A percentile compares a stretch with the other conserved stretches of the same genome.
Conservation (phyloP, 1,140 invertebrate species). For the Whitmania pigra region DNA sequence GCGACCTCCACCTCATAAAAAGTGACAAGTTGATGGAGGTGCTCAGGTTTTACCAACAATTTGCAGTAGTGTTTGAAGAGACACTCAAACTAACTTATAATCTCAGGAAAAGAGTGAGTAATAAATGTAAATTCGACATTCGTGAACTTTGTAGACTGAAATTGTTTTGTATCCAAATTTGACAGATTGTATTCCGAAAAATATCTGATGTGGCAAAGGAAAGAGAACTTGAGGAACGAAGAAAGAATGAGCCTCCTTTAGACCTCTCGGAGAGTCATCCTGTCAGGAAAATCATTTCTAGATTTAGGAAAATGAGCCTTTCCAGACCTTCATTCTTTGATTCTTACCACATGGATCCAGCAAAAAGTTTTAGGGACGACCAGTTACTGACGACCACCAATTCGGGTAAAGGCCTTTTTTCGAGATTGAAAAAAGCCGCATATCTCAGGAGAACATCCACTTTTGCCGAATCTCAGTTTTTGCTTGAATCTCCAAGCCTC, state of each 20-base stretch:
- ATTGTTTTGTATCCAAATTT: background rate
- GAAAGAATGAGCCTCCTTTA: conserved; percentile 80
- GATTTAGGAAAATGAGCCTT: conserved; percentile 54
- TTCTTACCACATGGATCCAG: background rate
- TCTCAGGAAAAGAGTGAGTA: conserved; percentile 72
- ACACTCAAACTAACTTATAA: conserved; percentile 97
- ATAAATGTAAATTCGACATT: conserved; percentile 16
- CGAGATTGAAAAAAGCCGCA: conserved; percentile 11
- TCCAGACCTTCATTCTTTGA: background rate
- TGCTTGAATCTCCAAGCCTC: conserved; percentile 11
- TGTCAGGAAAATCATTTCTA: conserved; percentile 84
- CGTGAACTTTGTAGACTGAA: background rate
- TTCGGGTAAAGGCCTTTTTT: background rate
- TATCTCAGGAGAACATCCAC: conserved; percentile 6
- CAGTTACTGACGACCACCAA: conserved; percentile 2
- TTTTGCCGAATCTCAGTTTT: conserved; percentile 9
- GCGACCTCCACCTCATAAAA: conserved; percentile 97
- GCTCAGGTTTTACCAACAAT: conserved; percentile 96
- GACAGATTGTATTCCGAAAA: conserved; percentile 61
- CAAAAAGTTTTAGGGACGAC: conserved; percentile 3
- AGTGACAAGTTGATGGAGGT: conserved; percentile 79
- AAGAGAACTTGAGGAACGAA: conserved; percentile 84
- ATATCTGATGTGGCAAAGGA: conserved; percentile 93
- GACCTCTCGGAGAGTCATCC: conserved; percentile 83
- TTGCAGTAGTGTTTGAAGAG: conserved; percentile 94